Base-by-base conservation (phyloP, 2,888 invertebrate species). In the Amblyjoppa proteus region DNA sequence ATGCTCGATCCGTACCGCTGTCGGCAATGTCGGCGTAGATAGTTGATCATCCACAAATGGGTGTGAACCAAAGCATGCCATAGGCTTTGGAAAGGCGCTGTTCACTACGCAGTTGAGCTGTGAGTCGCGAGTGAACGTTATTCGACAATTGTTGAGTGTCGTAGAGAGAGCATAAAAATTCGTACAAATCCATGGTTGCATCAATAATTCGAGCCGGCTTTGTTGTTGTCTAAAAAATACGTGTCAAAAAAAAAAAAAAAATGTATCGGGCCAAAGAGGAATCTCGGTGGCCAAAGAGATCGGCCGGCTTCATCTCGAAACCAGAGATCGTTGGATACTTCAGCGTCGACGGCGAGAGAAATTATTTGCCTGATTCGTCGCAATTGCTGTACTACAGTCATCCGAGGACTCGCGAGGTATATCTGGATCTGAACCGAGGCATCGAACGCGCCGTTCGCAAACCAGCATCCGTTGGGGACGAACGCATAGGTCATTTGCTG, bases 401-500 rank as follows among this genome's bases (percentile, higher is more conserved):
- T 31, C 41, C 61, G 4, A 49, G n/a, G 25, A 7, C 5, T 6
- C 13, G 28, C 6, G 3, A 61, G 0, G 74, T 74, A 1, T 16
- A 25, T 20, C 51, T 66, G 3, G 66, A 76, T 16, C 25, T 76
- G 13, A 68, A 76, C 53, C 11, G 56, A 76, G 76, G 93, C 70
- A 89, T 94, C 31, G 93, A 94, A 16, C 91, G 93, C 87, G 94
- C 91, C 5, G 93, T 93, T 86, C 90, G 91, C 3, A 94, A 94
- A 56, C 81, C 82, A 5, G 71, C 75, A 1, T 87, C 81, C 2
- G 88, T 84, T 16, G 86, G 92, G 28, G 94, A 95, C 87, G 95
- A 95, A 34, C 95, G 95, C 87, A 87, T 96, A 28, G 94, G 95
- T 87, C 94, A 95, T 56, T 87, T 96, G 61, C 90, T 96, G 11